Percentiles rank a stretch among this genome's conserved stretches.
phyloP scores from a whole-genome alignment of 2,113 vertebrate species.

The Austrofundulus limnaeus region DNA sequence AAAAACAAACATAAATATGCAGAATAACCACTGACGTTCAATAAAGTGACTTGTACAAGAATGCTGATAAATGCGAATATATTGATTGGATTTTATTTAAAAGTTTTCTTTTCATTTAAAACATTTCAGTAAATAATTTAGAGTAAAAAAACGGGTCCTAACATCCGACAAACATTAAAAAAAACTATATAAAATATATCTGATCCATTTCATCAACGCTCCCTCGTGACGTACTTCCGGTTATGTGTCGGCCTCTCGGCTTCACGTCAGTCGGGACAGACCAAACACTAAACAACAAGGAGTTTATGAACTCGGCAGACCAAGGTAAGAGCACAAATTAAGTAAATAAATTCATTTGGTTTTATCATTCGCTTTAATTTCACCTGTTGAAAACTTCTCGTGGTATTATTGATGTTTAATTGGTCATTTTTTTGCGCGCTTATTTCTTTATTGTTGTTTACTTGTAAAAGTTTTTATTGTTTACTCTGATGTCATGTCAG shows the following conservation, averaged over 20 bases:
- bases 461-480: constrained; percentile 18
- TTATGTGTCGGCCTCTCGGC: constrained; percentile 61
- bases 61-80: too few relatives aligned
- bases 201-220: too few relatives aligned
- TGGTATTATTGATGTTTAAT: not conserved
- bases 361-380: not conserved
- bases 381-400: not conserved
- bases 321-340: constrained; percentile 37
- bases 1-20: too few relatives aligned
- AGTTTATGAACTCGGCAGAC: not conserved
- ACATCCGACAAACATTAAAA: too few relatives aligned
- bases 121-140: too few relatives aligned
- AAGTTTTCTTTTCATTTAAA: too few relatives aligned
- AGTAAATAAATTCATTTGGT: not conserved
- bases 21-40: too few relatives aligned
- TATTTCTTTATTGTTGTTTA: too few relatives aligned
- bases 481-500: constrained; percentile 7
- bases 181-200: too few relatives aligned
- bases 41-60: too few relatives aligned
- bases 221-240: constrained; percentile 70
- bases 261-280: constrained; percentile 36
- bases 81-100: too few relatives aligned
- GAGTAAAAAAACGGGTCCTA: too few relatives aligned
- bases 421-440: not conserved
- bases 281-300: constrained; percentile 22